Percentiles rank a stretch among this genome's conserved stretches.
Evolutionary conservation across 2,797 vertebrate species (phyloP).

Genomic region (Morelia viridis): DNA sequence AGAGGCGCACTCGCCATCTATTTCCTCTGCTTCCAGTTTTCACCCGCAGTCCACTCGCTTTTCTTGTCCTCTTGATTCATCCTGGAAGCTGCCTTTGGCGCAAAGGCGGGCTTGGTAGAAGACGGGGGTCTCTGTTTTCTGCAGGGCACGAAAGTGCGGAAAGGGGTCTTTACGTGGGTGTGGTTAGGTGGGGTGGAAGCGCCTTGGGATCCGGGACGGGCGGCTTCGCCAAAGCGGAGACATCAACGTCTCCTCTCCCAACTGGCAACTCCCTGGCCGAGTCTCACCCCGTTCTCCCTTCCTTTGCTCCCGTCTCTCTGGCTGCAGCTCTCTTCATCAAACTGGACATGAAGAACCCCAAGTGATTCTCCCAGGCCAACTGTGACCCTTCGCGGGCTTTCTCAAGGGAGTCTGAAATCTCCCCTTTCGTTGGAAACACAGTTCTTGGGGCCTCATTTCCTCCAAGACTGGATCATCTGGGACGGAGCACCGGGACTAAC

Average conservation of each 20-base stretch:
- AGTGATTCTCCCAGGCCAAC: not conserved
- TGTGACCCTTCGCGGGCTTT: no score
- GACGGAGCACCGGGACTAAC: no score
- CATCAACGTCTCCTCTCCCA: not conserved
- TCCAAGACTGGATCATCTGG: not conserved
- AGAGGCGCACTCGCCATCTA: not conserved
- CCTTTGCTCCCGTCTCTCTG: not conserved
- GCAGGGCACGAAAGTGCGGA: not conserved
- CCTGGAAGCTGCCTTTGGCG: not conserved
- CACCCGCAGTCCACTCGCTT: no score
- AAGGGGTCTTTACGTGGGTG: not conserved
- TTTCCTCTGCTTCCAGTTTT: not conserved
- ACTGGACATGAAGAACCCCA: not conserved
- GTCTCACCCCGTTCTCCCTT: not conserved
- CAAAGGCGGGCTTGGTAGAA: not conserved
- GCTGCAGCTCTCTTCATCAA: conserved; percentile 5
- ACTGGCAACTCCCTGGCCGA: fast-evolving
- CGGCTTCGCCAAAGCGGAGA: not conserved
- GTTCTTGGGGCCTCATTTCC: not conserved
- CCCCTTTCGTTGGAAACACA: not conserved
- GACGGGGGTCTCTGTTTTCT: not conserved
- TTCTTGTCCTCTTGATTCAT: not conserved
- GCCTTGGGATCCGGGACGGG: not conserved
- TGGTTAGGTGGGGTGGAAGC: not conserved
- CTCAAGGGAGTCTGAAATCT: no score